Base-by-base conservation (phyloP, 2,113 vertebrate species). In the Manacus vitellinus region DNA sequence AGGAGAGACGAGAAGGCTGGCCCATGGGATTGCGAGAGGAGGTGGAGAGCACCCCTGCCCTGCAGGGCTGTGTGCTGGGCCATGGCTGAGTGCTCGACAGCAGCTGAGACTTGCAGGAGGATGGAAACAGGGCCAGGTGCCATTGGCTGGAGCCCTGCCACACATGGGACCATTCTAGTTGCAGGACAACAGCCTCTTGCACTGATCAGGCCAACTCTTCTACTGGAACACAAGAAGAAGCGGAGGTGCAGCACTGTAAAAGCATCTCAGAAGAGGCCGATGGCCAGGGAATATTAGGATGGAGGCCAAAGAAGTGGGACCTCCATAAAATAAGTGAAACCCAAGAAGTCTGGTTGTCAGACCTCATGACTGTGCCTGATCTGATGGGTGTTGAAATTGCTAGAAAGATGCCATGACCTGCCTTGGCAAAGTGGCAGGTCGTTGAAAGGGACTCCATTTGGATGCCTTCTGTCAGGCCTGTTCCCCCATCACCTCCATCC, bases 31-130 rank as follows among this genome's bases (percentile, higher is more conserved):
- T 28, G 33, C 17, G n/a, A 1, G 1, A 73, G 72, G 72, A 86
- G 35, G 5, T 56, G 73, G 59, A 68, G 22, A 0, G 0, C 21
- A 35, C 14, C 33, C 19, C 13, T 31, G 43, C 67, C 76, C 72
- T 58, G 39, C 56, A 88, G 61, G 19, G 47, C 52, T 83, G 46
- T n/a, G 43, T 8, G 4, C 47, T 41, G 43, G 55, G n/a, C 31
- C 35, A 14, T 0, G 3, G 56, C n/a, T 4, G 17, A 49, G 66
- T 1, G 3, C 31, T 51, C 0, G 0, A n/a, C 31, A 86, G 49
- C 16, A 35, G 54, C 44, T 46, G 47, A 62, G 74, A 49, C 67
- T 70, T 7, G 1, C 30, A 44, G 68, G n/a, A 84, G 44, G 30
- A 49, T 37, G 33, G 35, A 81, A 92, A 39, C 19, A 37, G 59